A percentile compares a stretch with the other conserved stretches of the same genome.
Evolutionary conservation across 2,888 invertebrate genomes (phyloP).

Genomic region (Caenorhabditis sulstoni): DNA sequence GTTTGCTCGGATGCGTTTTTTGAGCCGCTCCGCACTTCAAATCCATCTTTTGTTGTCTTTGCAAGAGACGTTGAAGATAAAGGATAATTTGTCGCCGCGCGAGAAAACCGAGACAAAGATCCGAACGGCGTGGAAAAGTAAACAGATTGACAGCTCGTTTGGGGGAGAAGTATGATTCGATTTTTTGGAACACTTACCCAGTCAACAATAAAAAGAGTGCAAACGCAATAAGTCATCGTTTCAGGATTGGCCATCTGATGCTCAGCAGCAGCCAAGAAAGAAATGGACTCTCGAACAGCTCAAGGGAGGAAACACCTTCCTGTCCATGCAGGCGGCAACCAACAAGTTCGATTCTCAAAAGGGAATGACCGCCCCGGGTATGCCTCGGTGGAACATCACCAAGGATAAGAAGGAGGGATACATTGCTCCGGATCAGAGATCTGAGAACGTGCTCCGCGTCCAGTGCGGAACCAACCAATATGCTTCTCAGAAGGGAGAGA

Average conservation of each 20-base stretch:
- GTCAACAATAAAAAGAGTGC: not conserved
- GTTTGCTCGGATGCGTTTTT: constrained; percentile 53
- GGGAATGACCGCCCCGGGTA: constrained; percentile 79
- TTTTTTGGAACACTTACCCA: not conserved
- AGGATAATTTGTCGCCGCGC: constrained; percentile 42
- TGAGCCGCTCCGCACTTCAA: constrained; percentile 51
- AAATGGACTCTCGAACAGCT: constrained; percentile 79
- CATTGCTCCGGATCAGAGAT: constrained; percentile 78
- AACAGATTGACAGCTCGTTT: constrained; percentile 50
- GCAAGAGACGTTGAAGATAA: constrained; percentile 38
- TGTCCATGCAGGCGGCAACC: constrained; percentile 78
- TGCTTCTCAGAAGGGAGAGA: constrained; percentile 80
- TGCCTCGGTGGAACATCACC: constrained; percentile 79
- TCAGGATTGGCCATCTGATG: constrained; percentile 59
- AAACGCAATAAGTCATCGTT: not conserved
- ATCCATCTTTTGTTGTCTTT: constrained; percentile 49
- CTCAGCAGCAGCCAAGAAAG: constrained; percentile 63
- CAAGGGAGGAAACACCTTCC: constrained; percentile 78
- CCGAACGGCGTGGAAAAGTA: constrained; percentile 23
- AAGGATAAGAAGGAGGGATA: constrained; percentile 80
- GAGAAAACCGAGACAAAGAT: constrained; percentile 13
- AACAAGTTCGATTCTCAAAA: constrained; percentile 79
- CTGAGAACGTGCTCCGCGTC: constrained; percentile 77
- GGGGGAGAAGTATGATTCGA: no score
- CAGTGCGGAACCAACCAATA: constrained; percentile 80